Conservation (phyloP, 1,140 invertebrate genomes). For the Pseudomyrmex flavicornis region DNA sequence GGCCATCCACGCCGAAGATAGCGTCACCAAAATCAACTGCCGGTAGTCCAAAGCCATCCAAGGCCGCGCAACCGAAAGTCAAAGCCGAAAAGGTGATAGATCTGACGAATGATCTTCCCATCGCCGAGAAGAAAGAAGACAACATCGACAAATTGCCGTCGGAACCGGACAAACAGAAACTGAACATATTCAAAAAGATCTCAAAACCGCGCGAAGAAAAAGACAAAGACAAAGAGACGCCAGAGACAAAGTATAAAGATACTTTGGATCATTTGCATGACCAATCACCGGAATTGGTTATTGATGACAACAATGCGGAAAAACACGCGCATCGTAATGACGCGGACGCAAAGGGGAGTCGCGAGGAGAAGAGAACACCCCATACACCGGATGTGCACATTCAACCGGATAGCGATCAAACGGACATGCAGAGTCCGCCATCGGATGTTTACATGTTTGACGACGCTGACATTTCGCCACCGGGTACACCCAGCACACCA, state of each 20-base stretch:
- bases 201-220: slow-evolving; percentile 88
- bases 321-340: slow-evolving; percentile 72
- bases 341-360: slow-evolving; percentile 63
- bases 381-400: slow-evolving; percentile 83
- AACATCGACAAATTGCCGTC: slow-evolving; percentile 89
- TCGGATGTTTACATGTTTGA: slow-evolving; percentile 83
- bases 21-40: slow-evolving; percentile 62
- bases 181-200: slow-evolving; percentile 95
- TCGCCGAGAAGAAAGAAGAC: slow-evolving; percentile 77
- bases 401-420: slow-evolving; percentile 72
- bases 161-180: slow-evolving; percentile 92
- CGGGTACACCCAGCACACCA: slow-evolving; percentile 85
- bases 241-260: slow-evolving; percentile 84
- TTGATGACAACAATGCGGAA: slow-evolving; percentile 80
- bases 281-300: slow-evolving; percentile 83
- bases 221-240: slow-evolving; percentile 87
- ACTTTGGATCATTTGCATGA: slow-evolving; percentile 75
- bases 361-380: slow-evolving; percentile 79
- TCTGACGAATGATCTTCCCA: slow-evolving; percentile 20
- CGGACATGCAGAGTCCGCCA: slow-evolving; percentile 75
- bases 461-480: slow-evolving; percentile 87
- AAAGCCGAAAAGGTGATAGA: slow-evolving; percentile 79
- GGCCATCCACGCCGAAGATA: slow-evolving; percentile 73
- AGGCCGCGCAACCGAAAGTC: slow-evolving; percentile 73
- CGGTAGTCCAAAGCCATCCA: slow-evolving; percentile 74